phyloP scores from a whole-genome alignment of 2,113 vertebrate species.

The Pluvianellus socialis region DNA sequence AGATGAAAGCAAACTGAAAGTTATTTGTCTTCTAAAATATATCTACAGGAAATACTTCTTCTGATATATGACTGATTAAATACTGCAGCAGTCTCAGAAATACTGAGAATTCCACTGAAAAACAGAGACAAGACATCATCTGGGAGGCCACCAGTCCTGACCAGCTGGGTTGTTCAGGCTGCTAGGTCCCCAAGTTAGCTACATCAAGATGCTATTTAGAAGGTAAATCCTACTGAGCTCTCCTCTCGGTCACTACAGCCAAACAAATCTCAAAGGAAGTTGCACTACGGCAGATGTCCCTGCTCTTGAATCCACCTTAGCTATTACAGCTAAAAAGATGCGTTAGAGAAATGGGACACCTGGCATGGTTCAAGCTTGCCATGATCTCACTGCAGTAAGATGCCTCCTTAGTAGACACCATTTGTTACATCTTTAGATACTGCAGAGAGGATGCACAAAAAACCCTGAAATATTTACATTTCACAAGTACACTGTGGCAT shows the following conservation, averaged over 20 bases:
- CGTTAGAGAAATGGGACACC: not conserved
- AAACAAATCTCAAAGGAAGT: not conserved
- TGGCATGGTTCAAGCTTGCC: rapidly evolving
- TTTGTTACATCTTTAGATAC: not conserved
- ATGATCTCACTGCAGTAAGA: not conserved
- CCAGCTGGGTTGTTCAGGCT: not conserved
- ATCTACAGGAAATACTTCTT: not conserved
- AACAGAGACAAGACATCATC: not conserved
- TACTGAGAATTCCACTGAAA: not conserved
- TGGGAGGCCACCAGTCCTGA: not conserved
- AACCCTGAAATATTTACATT: not conserved
- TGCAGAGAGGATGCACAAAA: not conserved
- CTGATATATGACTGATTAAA: not conserved
- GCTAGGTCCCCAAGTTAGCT: not conserved
- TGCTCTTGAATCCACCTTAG: not conserved
- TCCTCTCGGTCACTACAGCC: not conserved
- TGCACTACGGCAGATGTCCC: not conserved
- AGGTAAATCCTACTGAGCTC: not conserved
- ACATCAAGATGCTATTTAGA: not conserved
- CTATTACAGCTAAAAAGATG: not conserved
- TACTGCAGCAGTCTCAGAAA: not conserved
- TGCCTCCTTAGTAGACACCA: not conserved
- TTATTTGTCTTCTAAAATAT: not conserved
- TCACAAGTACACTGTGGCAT: not conserved
- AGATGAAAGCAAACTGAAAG: not conserved